Percentiles rank a stretch among this genome's conserved stretches.
Conservation (phyloP, 1,140 invertebrate species). For the Drosophila mojavensis region DNA sequence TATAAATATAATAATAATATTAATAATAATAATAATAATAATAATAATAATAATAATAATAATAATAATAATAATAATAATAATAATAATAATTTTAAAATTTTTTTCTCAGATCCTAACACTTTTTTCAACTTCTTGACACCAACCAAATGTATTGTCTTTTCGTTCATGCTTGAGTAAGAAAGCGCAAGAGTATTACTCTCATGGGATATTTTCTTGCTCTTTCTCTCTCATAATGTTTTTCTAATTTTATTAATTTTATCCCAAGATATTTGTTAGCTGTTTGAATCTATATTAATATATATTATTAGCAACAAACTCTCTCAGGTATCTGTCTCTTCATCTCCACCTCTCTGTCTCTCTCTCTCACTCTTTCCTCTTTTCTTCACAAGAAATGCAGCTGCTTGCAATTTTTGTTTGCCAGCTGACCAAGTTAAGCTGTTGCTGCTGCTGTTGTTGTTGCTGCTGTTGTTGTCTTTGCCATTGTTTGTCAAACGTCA, state of each 20-base stretch:
- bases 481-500: slow-evolving; percentile 73
- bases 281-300: neutral
- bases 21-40: too few relatives aligned
- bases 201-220: too few relatives aligned
- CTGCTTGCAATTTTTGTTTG: slow-evolving; percentile 40
- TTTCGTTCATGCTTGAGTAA: too few relatives aligned
- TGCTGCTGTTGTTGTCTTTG: slow-evolving; percentile 23
- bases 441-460: neutral
- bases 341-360: neutral
- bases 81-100: too few relatives aligned
- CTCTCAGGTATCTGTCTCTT: neutral
- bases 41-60: too few relatives aligned
- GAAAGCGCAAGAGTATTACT: too few relatives aligned
- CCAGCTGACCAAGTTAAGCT: slow-evolving; percentile 47
- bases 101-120: too few relatives aligned
- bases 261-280: neutral
- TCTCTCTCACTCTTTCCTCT: neutral
- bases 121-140: too few relatives aligned
- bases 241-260: neutral
- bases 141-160: too few relatives aligned
- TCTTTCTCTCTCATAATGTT: neutral
- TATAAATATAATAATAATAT: too few relatives aligned
- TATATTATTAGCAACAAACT: neutral
- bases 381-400: slow-evolving; percentile 13
- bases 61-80: too few relatives aligned